Evolutionary conservation across 37 sponge, comb jelly and placozoan genomes (phyloP), one percentile per base, ranked within the genome.

Genomic region (Aplysina aerophoba): DNA sequence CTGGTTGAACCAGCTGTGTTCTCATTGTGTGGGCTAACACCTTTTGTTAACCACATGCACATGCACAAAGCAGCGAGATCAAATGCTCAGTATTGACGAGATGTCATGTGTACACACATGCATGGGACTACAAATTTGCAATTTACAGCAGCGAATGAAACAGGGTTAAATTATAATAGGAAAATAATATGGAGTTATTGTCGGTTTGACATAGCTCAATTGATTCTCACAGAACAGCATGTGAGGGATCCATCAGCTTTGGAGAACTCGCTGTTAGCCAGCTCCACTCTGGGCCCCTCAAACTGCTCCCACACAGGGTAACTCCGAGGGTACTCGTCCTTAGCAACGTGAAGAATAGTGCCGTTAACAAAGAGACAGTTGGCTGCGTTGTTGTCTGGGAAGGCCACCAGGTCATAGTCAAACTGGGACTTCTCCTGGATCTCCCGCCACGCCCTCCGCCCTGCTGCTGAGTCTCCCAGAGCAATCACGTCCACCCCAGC

Each of bases 221-320:
- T 78, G 65, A 93, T 87, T 22, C 85, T 73, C 33, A 94, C 73
- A 30, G 92, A 91, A 79, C 67, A 79, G 53, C 95, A 94, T 1
- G 95, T 91, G 17, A 94, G 87, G 4, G 87, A 88, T 50, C 92
- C 95, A 50, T 91, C 95, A 0, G 87, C 95, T 65, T 94, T 94
- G 6, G 84, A 63, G 35, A 91, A 36, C 64, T 94, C 95, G 15
- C 77, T 73, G 50, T 86, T 86, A 31, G 79, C 69, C 66, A 94
- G 59, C 25, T 64, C 87, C 25, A 91, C 38, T 58, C 73, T 72
- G 5, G 85, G 88, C 57, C 27, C 57, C n/a, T 90, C 85, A 16
- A 90, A 68, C n/a, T 40, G 83, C 84, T 94, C 83, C 91, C 91
- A 91, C 16, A 91, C 67, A 40, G 79, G 35, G 41, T 61, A 79